A percentile compares a stretch with the other conserved stretches of the same genome.
Evolutionary conservation across 2,797 vertebrate genomes (phyloP).

Genomic region (Acipenser oxyrinchus): DNA sequence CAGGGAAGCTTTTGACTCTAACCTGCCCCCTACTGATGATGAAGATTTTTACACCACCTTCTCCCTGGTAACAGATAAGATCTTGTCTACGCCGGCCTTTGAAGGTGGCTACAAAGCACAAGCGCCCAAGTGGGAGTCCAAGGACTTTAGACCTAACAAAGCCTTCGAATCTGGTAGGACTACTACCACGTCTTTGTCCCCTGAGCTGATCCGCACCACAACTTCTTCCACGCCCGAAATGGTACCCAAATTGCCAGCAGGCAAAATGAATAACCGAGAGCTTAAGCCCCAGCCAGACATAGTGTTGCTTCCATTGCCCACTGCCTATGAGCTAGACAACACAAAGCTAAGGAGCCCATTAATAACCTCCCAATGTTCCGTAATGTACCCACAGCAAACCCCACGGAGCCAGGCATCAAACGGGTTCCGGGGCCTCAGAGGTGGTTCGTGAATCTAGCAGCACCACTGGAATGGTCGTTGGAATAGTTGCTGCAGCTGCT

Average conservation of each 20-base stretch:
- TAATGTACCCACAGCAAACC: constrained; percentile 82
- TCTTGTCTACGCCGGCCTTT: constrained; percentile 78
- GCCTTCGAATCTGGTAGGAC: constrained; percentile 73
- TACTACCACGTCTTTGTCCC: constrained; percentile 72
- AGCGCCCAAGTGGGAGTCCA: constrained; percentile 75
- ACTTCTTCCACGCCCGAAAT: constrained; percentile 73
- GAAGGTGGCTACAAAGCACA: constrained; percentile 79
- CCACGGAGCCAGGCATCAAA: constrained; percentile 73
- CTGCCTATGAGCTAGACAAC: constrained; percentile 79
- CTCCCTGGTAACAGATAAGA: constrained; percentile 83
- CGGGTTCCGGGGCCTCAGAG: constrained; percentile 74
- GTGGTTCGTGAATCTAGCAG: constrained; percentile 77
- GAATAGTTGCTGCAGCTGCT: constrained; percentile 73
- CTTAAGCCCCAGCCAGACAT: constrained; percentile 76
- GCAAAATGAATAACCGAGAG: constrained; percentile 79
- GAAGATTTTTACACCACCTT: constrained; percentile 83
- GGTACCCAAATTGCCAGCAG: constrained; percentile 74
- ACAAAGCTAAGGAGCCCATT: constrained; percentile 76
- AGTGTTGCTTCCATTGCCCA: constrained; percentile 76
- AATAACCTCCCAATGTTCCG: constrained; percentile 81
- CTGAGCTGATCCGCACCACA: constrained; percentile 74
- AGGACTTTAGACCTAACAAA: constrained; percentile 79
- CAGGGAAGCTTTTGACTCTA: constrained; percentile 81
- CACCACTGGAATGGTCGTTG: constrained; percentile 76
- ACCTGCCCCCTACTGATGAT: constrained; percentile 79